These are phyloP conservation scores for Caenorhabditis angaria DNA, from an alignment of 2,888 invertebrate genomes.

Conservation along the genomic window DNA sequence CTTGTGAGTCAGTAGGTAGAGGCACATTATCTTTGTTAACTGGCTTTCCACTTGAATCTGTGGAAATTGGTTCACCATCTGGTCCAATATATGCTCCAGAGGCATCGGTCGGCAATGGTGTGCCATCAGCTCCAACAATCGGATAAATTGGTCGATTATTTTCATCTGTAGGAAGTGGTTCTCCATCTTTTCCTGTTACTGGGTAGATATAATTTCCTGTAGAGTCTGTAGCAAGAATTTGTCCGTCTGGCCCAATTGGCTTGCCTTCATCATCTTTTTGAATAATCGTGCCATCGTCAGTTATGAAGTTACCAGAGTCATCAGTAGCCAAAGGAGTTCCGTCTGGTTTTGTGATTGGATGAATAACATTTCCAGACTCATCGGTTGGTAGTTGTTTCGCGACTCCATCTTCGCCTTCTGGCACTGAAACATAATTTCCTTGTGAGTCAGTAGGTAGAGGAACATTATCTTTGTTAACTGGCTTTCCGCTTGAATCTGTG, in stretches of 20 bases:
- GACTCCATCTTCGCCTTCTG: conserved; percentile 17
- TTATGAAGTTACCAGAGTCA: conserved; percentile 22
- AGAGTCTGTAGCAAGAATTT: conserved; percentile 18
- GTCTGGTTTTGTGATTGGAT: conserved; percentile 18
- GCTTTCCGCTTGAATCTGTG: conserved; percentile 39
- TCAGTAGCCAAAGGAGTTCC: conserved; percentile 19
- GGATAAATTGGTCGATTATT: conserved; percentile 17
- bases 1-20: conserved; percentile 25
- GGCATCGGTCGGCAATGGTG: conserved; percentile 30
- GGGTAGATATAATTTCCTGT: conserved; percentile 34
- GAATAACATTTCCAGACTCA: conserved; percentile 24
- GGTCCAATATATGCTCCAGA: conserved; percentile 21
- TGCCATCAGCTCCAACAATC: conserved; percentile 36
- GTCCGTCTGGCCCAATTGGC: conserved; percentile 45
- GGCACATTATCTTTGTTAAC: conserved; percentile 23
- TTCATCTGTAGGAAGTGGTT: conserved; percentile 19
- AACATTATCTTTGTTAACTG: conserved; percentile 22
- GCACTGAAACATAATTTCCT: conserved; percentile 34
- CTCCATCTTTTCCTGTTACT: conserved; percentile 30
- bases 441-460: conserved; percentile 34
- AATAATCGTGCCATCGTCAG: conserved; percentile 18
- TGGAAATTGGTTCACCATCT: conserved; percentile 33
- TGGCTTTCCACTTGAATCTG: conserved; percentile 25
- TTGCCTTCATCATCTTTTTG: conserved; percentile 22
- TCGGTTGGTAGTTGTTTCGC: conserved; percentile 20